Evolutionary conservation across 2,797 vertebrate species (phyloP).

Genomic region (Coregonus suidteri): DNA sequence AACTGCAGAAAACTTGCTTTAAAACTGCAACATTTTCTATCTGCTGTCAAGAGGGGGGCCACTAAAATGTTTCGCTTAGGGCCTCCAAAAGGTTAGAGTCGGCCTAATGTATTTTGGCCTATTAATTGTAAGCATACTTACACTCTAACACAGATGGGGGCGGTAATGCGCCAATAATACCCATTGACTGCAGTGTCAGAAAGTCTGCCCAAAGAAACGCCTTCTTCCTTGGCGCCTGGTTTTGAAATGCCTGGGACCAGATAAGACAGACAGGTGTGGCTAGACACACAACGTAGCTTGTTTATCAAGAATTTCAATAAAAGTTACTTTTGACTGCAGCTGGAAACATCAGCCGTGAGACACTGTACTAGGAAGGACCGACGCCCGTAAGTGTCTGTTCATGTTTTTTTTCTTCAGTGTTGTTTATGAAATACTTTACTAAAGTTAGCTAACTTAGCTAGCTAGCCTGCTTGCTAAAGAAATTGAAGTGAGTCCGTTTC

Average conservation of each 20-base stretch:
- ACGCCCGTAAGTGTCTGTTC: slow-evolving; percentile 1
- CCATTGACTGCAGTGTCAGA: slow-evolving; percentile 51
- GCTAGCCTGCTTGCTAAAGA: slow-evolving; percentile 1
- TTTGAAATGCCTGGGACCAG: slow-evolving; percentile 65
- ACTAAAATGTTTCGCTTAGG: too few relatives aligned
- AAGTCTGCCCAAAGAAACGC: neutral
- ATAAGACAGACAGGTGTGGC: slow-evolving; percentile 16
- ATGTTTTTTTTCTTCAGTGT: neutral
- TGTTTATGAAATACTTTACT: neutral
- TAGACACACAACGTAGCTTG: neutral
- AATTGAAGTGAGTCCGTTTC: neutral
- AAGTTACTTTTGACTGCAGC: neutral
- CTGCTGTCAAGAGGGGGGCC: too few relatives aligned
- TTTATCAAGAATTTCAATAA: neutral
- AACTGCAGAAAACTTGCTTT: too few relatives aligned
- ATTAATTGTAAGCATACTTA: slow-evolving; percentile 29
- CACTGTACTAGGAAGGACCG: neutral
- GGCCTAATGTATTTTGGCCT: neutral
- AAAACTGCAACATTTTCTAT: too few relatives aligned
- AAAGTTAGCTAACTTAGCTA: neutral
- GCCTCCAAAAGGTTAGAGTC: too few relatives aligned
- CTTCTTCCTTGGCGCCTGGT: slow-evolving; percentile 41
- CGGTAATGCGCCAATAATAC: slow-evolving; percentile 4
- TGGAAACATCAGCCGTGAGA: neutral
- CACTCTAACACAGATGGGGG: slow-evolving; percentile 6